Evolutionary conservation across 2,888 invertebrate species (phyloP).

Genomic region (Trichopria drosophilae): DNA sequence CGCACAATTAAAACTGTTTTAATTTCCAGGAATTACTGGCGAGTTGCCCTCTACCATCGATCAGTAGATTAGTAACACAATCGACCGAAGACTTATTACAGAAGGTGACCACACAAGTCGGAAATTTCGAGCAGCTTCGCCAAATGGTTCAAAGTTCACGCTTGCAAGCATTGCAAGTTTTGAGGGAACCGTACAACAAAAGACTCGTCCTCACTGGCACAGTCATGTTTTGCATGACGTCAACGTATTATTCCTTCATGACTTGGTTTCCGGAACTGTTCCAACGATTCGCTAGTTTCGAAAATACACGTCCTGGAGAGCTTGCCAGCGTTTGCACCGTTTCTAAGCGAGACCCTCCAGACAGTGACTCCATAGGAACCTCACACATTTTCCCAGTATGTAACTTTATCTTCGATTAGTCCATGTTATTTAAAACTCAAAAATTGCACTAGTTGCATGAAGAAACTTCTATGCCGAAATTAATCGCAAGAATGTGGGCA

Average conservation of each 20-base stretch:
- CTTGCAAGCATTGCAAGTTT: constrained; percentile 71
- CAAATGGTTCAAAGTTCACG: constrained; percentile 49
- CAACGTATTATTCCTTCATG: constrained; percentile 87
- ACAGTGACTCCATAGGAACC: not conserved
- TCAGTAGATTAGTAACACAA: constrained; percentile 14
- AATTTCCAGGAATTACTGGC: constrained; percentile 16
- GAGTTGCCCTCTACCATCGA: not conserved
- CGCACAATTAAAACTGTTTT: not conserved
- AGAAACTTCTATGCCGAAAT: no score
- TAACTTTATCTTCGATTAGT: not conserved
- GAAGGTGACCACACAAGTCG: no score
- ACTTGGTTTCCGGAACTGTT: constrained; percentile 90
- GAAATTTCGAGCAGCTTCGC: no score
- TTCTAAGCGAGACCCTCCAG: constrained; percentile 51
- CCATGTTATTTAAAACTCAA: not conserved
- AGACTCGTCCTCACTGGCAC: constrained; percentile 74
- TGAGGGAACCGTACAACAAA: constrained; percentile 71
- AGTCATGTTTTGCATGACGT: constrained; percentile 78
- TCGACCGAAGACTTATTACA: no score
- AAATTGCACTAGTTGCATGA: no score
- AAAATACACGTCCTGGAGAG: constrained; percentile 66
- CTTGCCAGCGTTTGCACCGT: constrained; percentile 76
- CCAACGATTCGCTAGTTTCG: constrained; percentile 74
- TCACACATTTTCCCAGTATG: constrained; percentile 1
- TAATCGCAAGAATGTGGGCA: no score